These are phyloP conservation scores for Rhagonycha fulva DNA, from an alignment of 2,888 invertebrate species.

Conservation along the genomic window DNA sequence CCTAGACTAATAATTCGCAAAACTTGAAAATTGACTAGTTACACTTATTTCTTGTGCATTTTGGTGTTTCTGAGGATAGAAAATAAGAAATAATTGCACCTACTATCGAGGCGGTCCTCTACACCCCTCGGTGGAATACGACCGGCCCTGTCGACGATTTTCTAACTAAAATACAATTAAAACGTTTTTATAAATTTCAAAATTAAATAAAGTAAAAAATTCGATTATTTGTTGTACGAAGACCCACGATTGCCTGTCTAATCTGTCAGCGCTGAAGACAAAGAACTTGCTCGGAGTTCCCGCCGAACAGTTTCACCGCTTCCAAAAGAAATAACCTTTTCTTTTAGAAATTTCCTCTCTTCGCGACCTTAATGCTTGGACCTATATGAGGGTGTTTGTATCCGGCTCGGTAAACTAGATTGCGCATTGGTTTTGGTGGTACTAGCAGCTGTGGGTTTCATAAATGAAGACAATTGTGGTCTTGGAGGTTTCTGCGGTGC, in stretches of 20 bases:
- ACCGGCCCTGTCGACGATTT: neutral
- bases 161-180: neutral
- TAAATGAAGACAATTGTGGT: constrained; percentile 62
- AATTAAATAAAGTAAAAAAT: neutral
- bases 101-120: neutral
- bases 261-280: neutral
- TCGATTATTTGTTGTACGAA: neutral
- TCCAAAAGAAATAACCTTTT: neutral
- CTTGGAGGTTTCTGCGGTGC: constrained; percentile 48
- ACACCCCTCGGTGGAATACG: neutral
- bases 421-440: constrained; percentile 67
- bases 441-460: constrained; percentile 87
- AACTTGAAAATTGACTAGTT: constrained; percentile 16
- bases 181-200: neutral
- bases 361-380: constrained; percentile 6
- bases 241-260: neutral
- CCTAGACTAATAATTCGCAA: neutral
- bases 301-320: neutral
- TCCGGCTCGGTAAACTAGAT: constrained; percentile 22
- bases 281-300: neutral
- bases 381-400: constrained; percentile 21
- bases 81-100: constrained; percentile 4
- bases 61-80: neutral
- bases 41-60: constrained; percentile 9
- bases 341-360: neutral